A percentile compares a stretch with the other conserved stretches of the same genome.
Evolutionary conservation across 2,113 vertebrate genomes (phyloP).

Genomic region (Martes martes): DNA sequence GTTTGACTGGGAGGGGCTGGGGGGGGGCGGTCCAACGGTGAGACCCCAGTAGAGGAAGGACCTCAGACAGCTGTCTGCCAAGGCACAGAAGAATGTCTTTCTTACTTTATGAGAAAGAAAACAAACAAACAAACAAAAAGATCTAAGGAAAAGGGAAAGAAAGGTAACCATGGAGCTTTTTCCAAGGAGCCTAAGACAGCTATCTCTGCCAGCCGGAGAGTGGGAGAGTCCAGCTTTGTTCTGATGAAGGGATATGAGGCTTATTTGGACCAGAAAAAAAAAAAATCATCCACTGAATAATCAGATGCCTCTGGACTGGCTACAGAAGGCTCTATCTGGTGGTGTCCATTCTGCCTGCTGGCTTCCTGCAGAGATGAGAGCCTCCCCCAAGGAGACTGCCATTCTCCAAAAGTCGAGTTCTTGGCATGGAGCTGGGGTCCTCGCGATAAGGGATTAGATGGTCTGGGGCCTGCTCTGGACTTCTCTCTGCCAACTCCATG

Average conservation of each 20-base stretch:
- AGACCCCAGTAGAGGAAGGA: constrained; percentile 63
- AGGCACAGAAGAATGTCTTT: constrained; percentile 68
- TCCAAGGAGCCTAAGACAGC: constrained; percentile 70
- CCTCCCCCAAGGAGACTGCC: constrained; percentile 54
- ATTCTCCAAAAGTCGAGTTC: constrained; percentile 62
- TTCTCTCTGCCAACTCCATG: constrained; percentile 51
- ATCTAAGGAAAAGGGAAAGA: constrained; percentile 74
- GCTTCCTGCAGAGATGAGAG: constrained; percentile 68
- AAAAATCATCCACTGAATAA: constrained; percentile 58
- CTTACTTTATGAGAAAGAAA: constrained; percentile 75
- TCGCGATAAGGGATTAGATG: constrained; percentile 62
- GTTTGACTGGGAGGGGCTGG: constrained; percentile 33
- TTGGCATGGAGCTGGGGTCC: constrained; percentile 56
- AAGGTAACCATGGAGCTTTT: constrained; percentile 78
- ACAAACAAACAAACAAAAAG: constrained; percentile 80
- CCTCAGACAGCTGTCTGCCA: constrained; percentile 70
- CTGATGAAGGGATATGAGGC: constrained; percentile 63
- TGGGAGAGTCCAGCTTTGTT: constrained; percentile 69
- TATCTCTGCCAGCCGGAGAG: constrained; percentile 52
- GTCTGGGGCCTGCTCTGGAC: constrained; percentile 45
- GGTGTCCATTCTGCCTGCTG: constrained; percentile 38
- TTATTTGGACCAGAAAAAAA: constrained; percentile 62
- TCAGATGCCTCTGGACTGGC: constrained; percentile 74
- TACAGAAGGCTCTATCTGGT: constrained; percentile 70
- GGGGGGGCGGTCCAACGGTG: background rate